Conservation (phyloP, 2,113 vertebrate species). For the Chaetops frenatus region DNA sequence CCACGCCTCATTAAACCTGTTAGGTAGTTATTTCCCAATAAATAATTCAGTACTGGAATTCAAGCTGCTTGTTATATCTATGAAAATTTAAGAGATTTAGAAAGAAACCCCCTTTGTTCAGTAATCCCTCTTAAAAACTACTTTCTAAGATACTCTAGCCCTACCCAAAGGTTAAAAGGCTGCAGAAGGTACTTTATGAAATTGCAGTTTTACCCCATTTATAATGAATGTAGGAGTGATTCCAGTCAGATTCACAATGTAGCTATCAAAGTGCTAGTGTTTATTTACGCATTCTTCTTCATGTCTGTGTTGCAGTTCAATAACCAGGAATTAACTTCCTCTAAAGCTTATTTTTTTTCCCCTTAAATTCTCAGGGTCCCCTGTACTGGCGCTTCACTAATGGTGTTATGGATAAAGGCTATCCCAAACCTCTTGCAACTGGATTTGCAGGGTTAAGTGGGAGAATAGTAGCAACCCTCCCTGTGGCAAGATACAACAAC, state of each 20-base stretch:
- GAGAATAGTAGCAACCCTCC: conserved; percentile 84
- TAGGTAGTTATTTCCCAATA: neutral
- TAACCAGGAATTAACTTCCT: neutral
- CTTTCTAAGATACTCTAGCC: neutral
- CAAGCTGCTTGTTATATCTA: neutral
- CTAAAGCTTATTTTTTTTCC: neutral
- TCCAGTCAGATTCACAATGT: neutral
- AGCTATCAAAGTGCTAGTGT: neutral
- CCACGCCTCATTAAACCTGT: neutral
- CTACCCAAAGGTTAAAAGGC: neutral
- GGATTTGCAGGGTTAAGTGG: conserved; percentile 86
- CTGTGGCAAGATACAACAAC: conserved; percentile 76
- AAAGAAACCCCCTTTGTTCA: neutral
- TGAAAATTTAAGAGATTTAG: neutral
- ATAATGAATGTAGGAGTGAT: neutral
- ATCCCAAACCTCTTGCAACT: conserved; percentile 76
- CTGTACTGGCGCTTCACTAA: conserved; percentile 94
- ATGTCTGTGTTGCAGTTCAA: neutral
- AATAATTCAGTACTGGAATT: neutral
- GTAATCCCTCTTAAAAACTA: neutral
- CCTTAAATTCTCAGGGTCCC: conserved; percentile 69
- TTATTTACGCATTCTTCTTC: neutral
- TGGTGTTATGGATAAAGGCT: conserved; percentile 77
- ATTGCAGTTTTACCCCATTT: neutral
- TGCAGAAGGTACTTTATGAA: neutral